Conservation (phyloP, 2,113 vertebrate species). For the Psittacara wagleri region DNA sequence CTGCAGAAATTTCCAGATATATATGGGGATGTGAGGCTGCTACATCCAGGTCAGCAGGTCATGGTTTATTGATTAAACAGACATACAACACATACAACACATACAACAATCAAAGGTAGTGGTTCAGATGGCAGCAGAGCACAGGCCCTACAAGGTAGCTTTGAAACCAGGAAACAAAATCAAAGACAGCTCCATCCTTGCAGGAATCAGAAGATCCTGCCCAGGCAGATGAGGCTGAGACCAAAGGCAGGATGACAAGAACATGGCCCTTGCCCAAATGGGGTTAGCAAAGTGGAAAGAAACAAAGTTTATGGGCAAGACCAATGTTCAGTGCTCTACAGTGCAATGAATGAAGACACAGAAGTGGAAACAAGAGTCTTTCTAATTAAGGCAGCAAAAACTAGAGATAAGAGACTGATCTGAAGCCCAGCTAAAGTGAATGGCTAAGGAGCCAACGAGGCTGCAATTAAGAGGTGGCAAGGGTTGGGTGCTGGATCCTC, state of each 20-base stretch:
- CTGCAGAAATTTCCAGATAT: neutral
- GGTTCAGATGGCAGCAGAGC: neutral
- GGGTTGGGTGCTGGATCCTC: neutral
- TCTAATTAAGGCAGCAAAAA: neutral
- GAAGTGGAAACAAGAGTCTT: neutral
- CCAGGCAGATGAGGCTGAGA: neutral
- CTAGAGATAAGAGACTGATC: neutral
- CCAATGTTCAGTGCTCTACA: accelerated
- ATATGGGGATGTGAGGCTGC: neutral
- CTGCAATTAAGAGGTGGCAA: neutral
- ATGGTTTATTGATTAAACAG: neutral
- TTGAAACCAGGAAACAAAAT: neutral
- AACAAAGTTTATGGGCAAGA: neutral
- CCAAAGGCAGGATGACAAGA: neutral
- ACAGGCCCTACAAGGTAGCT: neutral
- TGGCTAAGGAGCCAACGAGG: neutral
- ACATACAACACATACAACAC: accelerated
- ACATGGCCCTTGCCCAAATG: accelerated
- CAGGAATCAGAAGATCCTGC: neutral
- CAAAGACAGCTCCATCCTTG: neutral
- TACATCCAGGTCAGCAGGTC: neutral
- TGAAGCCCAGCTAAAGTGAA: neutral
- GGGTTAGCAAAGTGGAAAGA: neutral
- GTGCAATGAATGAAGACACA: neutral
- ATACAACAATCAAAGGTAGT: neutral